phyloP scores from a whole-genome alignment of 1,140 invertebrate species.

The Procambarus virginalis region DNA sequence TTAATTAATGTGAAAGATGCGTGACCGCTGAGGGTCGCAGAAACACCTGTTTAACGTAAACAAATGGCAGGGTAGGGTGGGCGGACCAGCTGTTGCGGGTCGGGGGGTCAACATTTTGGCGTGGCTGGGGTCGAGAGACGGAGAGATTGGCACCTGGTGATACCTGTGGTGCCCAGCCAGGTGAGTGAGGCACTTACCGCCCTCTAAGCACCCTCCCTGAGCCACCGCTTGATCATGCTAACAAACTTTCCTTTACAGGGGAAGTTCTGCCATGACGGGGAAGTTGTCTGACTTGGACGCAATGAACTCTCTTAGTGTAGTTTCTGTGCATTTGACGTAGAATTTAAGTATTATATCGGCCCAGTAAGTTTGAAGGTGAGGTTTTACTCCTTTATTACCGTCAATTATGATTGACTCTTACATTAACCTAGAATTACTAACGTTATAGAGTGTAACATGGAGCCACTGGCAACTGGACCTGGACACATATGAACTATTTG shows the following conservation, averaged over 20 bases:
- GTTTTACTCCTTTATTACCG: too few relatives aligned
- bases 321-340: not conserved
- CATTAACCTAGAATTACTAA: too few relatives aligned
- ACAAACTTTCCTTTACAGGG: conserved; percentile 3
- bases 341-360: too few relatives aligned
- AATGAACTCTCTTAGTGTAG: not conserved
- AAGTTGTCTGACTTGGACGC: not conserved
- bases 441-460: too few relatives aligned
- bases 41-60: conserved; percentile 12
- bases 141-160: not conserved
- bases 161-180: not conserved
- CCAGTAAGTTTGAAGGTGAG: too few relatives aligned
- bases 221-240: not conserved
- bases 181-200: not conserved
- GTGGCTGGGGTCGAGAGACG: not conserved
- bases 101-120: not conserved
- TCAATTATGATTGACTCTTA: too few relatives aligned
- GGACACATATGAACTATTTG: too few relatives aligned
- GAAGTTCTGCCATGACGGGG: not conserved
- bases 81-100: not conserved
- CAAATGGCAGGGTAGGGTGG: not conserved
- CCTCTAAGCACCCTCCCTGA: too few relatives aligned
- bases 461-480: too few relatives aligned
- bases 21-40: not conserved
- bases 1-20: too few relatives aligned